phyloP scores from a whole-genome alignment of 2,113 vertebrate genomes.

The Bufo bufo region DNA sequence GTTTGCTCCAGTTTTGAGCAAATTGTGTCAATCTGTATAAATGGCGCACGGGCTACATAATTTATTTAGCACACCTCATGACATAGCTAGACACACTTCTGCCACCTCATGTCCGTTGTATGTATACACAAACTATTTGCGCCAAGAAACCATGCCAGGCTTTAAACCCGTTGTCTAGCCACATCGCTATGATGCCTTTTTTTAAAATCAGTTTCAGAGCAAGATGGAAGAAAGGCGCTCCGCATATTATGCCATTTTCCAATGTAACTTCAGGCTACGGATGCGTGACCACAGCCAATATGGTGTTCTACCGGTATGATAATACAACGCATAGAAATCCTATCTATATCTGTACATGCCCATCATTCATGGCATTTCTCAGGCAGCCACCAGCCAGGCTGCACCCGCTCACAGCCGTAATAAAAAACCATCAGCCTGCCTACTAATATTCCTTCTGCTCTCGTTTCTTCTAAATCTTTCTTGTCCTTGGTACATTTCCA shows the following conservation, averaged over 20 bases:
- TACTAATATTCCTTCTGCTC: slow-evolving; percentile 12
- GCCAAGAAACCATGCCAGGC: not conserved
- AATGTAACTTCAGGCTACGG: not conserved
- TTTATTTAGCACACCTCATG: not conserved
- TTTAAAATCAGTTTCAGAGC: too few species aligned
- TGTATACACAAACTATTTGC: not conserved
- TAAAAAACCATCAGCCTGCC: slow-evolving; percentile 15
- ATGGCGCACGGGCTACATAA: not conserved
- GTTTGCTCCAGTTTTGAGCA: too few species aligned
- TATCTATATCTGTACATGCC: not conserved
- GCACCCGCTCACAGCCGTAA: not conserved
- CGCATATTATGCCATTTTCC: not conserved
- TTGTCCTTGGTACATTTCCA: slow-evolving; percentile 35
- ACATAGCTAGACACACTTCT: not conserved
- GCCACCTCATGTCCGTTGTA: not conserved
- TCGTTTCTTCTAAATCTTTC: slow-evolving; percentile 22
- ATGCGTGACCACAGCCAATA: not conserved
- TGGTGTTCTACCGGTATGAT: too few species aligned
- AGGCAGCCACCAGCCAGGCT: not conserved
- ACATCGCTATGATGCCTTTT: too few species aligned
- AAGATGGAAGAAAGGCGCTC: too few species aligned
- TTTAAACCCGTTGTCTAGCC: not conserved
- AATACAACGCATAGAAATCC: not conserved
- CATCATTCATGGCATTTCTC: not conserved
- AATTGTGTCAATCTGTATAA: not conserved